Evolutionary conservation across 2,113 vertebrate species (phyloP), one percentile per base, ranked within the genome.

Genomic region (Struthio camelus): DNA sequence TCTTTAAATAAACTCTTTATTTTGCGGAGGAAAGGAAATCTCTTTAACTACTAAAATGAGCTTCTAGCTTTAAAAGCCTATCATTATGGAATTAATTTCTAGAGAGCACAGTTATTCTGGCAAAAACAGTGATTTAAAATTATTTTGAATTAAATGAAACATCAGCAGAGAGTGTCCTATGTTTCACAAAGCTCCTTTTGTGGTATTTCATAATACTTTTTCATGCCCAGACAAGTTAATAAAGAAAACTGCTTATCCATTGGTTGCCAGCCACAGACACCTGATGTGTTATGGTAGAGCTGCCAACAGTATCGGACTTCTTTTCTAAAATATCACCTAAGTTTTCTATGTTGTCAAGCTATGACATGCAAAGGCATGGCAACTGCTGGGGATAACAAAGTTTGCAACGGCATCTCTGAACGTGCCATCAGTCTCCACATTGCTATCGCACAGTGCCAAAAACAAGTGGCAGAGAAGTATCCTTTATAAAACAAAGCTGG

Each of bases 1-100:
- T 65, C 23, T 94, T 86, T 50, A 80, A 95, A 79, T 64, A 58
- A 58, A 89, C 16, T 80, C 32, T 48, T 36, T 32, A 13, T 65
- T 82, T 5, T 76, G 20, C 36, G 7, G 6, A 85, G 48, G 17
- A 56, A 85, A 80, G 30, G 38, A 93, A 93, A 86, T 78, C 0
- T 81, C 10, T 92, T 86, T 16, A 81, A 81, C 76, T 53, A 62
- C n/a, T 71, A 59, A 93, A 67, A 87, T 36, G 62, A 5, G 6
- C 36, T 84, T 93, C 67, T 19, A 34, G 27, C 54, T 88, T 90
- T 89, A 65, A 93, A 91, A 73, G 15, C 36, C 24, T 90, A 53
- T 71, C 27, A 59, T 62, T 84, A 77, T 78, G 36, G 50, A 89
- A 94, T 86, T 78, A 92, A 88, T 90, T 95, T 90, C 28, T 80